These are phyloP conservation scores for Hymenochirus boettgeri DNA, from an alignment of 2,113 vertebrate species.

Conservation along the genomic window DNA sequence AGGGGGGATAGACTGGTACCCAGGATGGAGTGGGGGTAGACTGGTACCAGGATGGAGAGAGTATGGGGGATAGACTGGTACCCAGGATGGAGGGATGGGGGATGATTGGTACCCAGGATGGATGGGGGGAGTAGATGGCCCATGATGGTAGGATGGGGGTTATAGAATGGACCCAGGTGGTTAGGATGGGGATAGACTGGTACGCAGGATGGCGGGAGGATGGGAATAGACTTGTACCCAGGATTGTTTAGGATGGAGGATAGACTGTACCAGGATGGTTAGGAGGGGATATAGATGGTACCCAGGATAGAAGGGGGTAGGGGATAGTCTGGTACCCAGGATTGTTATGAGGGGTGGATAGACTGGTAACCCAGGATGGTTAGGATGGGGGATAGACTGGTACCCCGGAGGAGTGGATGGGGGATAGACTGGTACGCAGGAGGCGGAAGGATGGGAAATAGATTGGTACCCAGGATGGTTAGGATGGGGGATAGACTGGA, in stretches of 20 bases:
- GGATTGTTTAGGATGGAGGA: neutral
- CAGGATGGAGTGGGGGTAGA: neutral
- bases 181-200: no score
- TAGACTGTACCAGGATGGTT: neutral
- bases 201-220: no score
- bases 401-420: no score
- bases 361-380: no score
- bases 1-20: neutral
- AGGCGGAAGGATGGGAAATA: neutral
- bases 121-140: neutral
- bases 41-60: neutral
- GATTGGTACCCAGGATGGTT: neutral
- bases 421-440: no score
- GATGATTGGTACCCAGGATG: neutral
- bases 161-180: no score
- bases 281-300: neutral
- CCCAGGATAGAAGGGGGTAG: neutral
- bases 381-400: no score
- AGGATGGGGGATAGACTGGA: neutral
- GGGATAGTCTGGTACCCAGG: neutral
- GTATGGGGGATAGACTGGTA: neutral
- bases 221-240: no score
- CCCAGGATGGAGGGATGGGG: neutral
- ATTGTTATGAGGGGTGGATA: neutral
- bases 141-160: neutral